A percentile compares a stretch with the other conserved stretches of the same genome.
phyloP scores from a whole-genome alignment of 2,888 invertebrate species.

The Seira sanloemensis region DNA sequence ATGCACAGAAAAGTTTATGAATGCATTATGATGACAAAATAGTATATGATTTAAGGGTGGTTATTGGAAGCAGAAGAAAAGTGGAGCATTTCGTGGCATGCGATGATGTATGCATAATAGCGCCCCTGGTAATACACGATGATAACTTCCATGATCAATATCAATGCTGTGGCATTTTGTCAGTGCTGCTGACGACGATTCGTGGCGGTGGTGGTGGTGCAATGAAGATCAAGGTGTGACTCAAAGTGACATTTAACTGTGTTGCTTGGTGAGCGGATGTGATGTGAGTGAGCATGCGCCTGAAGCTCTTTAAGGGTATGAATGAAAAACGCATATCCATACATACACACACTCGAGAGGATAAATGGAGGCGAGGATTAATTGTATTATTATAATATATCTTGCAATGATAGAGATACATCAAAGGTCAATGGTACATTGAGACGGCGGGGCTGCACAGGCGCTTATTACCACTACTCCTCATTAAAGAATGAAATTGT shows the following conservation, averaged over 20 bases:
- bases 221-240: constrained; percentile 64
- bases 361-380: background rate
- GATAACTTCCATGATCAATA: constrained; percentile 43
- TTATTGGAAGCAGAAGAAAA: background rate
- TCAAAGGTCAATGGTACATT: constrained; percentile 51
- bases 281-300: background rate
- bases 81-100: background rate
- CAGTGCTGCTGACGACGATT: no score
- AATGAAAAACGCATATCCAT: background rate
- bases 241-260: constrained; percentile 15
- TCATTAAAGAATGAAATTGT: background rate
- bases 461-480: background rate
- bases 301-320: background rate
- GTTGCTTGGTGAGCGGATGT: background rate
- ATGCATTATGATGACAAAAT: background rate
- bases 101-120: constrained; percentile 6
- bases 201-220: constrained; percentile 45
- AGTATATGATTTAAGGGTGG: background rate
- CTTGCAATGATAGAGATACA: constrained; percentile 42
- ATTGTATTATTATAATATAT: background rate
- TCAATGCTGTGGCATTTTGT: constrained; percentile 28
- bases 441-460: constrained; percentile 33
- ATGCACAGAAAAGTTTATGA: constrained; percentile 23
- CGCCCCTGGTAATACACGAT: constrained; percentile 1
- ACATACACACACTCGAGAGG: background rate